Percentiles rank a stretch among this genome's conserved stretches.
These are phyloP conservation scores for Apantesis nais DNA, from an alignment of 2,888 invertebrate genomes.

Conservation along the genomic window DNA sequence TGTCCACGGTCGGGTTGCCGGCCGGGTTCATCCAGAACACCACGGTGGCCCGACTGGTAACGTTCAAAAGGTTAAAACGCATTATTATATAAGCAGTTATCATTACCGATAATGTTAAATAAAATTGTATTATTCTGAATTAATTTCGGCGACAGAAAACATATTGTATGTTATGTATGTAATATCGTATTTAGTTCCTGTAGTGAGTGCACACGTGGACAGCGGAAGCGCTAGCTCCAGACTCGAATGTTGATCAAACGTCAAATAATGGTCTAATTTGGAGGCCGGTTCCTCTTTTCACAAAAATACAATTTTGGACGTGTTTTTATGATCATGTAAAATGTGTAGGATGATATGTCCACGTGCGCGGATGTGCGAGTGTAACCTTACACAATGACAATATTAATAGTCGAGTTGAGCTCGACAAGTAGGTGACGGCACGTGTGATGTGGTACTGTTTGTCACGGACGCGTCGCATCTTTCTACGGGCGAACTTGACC, in stretches of 20 bases:
- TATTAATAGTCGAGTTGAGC: slow-evolving; percentile 32
- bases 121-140: slow-evolving; percentile 24
- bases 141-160: slow-evolving; percentile 9
- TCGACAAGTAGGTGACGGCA: slow-evolving; percentile 30
- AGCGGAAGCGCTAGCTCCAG: background rate
- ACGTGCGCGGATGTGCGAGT: background rate
- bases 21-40: too few species aligned
- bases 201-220: background rate
- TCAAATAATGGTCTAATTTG: background rate
- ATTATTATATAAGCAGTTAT: slow-evolving; percentile 16
- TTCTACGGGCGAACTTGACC: background rate
- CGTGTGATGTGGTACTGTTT: background rate
- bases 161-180: slow-evolving; percentile 19
- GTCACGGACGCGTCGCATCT: background rate
- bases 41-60: too few species aligned
- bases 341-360: background rate
- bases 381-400: slow-evolving; percentile 32
- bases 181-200: slow-evolving; percentile 18
- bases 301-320: too few species aligned
- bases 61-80: slow-evolving; percentile 20
- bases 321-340: too few species aligned
- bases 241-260: background rate
- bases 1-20: too few species aligned
- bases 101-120: slow-evolving; percentile 20
- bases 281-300: background rate